phyloP scores from a whole-genome alignment of 2,113 vertebrate species.

The Paratilapia polleni region DNA sequence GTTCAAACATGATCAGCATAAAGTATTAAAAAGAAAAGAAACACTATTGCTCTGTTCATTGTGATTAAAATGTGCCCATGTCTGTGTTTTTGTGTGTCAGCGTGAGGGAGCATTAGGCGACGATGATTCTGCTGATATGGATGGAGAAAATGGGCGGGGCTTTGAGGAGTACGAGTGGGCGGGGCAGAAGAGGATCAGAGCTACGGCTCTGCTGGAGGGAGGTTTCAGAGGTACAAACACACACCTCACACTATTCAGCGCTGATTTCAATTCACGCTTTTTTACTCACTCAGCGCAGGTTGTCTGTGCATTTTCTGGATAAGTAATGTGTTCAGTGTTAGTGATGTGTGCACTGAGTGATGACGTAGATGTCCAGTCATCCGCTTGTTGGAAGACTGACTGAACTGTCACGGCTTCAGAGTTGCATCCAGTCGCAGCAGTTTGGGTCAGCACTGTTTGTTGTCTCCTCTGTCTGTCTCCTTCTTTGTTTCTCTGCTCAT shows the following conservation, averaged over 20 bases:
- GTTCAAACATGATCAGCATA: background rate
- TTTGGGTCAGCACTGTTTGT: constrained; percentile 5
- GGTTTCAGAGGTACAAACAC: constrained; percentile 91
- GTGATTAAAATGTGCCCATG: background rate
- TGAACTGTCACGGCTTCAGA: background rate
- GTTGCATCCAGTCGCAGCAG: background rate
- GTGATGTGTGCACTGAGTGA: background rate
- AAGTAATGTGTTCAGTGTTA: background rate
- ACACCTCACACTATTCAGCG: background rate
- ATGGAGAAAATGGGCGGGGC: constrained; percentile 93
- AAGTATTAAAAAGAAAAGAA: background rate
- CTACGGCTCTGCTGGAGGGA: constrained; percentile 94
- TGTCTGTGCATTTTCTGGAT: background rate
- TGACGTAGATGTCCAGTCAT: background rate
- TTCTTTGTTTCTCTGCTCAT: constrained; percentile 31
- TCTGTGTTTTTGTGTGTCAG: constrained; percentile 77
- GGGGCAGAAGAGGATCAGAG: constrained; percentile 97
- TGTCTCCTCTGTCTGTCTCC: constrained; percentile 19
- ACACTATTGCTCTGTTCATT: background rate
- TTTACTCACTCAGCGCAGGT: background rate
- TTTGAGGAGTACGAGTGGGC: constrained; percentile 99
- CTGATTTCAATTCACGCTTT: background rate
- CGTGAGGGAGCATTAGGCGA: constrained; percentile 93
- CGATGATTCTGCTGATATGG: constrained; percentile 94
- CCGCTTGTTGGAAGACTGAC: background rate